Evolutionary conservation across 2,797 vertebrate genomes (phyloP).

Genomic region (Balearica regulorum): DNA sequence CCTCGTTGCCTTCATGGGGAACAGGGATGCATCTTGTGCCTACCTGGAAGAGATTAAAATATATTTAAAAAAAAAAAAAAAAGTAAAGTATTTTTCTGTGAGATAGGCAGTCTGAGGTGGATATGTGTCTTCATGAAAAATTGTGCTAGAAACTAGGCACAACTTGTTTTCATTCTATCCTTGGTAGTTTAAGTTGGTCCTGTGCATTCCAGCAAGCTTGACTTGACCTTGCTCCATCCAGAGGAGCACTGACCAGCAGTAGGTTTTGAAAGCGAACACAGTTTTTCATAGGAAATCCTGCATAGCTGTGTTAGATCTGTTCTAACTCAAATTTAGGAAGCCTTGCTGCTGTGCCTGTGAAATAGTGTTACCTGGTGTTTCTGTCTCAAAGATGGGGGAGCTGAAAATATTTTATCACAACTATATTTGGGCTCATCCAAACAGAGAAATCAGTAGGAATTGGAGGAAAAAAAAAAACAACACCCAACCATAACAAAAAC

Average conservation of each 20-base stretch:
- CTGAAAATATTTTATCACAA: background rate
- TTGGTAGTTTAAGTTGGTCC: background rate
- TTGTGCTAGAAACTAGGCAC: background rate
- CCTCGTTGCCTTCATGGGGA: background rate
- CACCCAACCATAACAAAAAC: too few species aligned
- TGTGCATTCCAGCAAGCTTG: background rate
- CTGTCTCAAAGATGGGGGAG: background rate
- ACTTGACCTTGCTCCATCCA: too few species aligned
- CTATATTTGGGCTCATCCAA: background rate
- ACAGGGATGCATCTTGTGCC: background rate
- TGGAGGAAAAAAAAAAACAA: background rate
- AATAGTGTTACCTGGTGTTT: background rate
- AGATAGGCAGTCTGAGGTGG: background rate
- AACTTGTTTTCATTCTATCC: fast-evolving
- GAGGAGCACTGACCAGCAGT: background rate
- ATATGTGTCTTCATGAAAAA: background rate
- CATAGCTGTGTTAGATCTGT: background rate
- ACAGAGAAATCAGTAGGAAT: background rate
- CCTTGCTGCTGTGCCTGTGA: background rate
- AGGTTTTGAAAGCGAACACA: background rate
- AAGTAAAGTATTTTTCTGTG: fast-evolving
- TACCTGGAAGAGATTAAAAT: background rate
- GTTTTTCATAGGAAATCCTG: background rate
- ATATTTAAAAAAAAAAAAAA: background rate
- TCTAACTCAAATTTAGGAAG: background rate